These are phyloP conservation scores for Tenrec ecaudatus DNA, from an alignment of 2,113 vertebrate species.

Conservation along the genomic window DNA sequence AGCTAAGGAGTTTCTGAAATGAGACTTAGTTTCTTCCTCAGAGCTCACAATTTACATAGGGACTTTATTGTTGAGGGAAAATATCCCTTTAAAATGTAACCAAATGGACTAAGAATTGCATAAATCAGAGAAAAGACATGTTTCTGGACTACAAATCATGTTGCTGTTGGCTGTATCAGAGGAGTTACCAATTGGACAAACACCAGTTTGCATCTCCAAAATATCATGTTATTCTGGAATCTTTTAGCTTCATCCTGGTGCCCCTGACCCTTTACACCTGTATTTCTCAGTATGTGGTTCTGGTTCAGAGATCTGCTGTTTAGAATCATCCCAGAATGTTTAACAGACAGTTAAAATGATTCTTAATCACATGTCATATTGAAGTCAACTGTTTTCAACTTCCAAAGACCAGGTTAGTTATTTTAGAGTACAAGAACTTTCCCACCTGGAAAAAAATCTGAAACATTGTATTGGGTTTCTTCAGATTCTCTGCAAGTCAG, in stretches of 20 bases:
- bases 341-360: not conserved
- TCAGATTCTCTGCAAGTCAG: not conserved
- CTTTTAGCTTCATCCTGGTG: not conserved
- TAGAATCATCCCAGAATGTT: conserved; percentile 26
- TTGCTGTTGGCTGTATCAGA: not conserved
- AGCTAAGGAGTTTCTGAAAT: not conserved
- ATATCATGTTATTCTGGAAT: conserved; percentile 30
- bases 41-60: not conserved
- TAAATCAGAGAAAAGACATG: conserved; percentile 2
- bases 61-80: not conserved
- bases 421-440: conserved; percentile 12
- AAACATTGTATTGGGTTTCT: not conserved
- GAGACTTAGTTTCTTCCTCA: not conserved
- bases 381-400: conserved; percentile 37
- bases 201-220: conserved; percentile 13
- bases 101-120: conserved; percentile 12
- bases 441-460: conserved; percentile 30
- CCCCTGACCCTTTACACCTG: not conserved
- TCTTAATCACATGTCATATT: conserved; percentile 10
- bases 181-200: conserved; percentile 11
- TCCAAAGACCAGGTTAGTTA: not conserved
- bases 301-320: not conserved
- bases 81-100: conserved; percentile 44
- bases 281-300: not conserved
- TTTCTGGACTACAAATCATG: not conserved